Base-by-base conservation (phyloP, 1,140 invertebrate genomes). In the Ceratitis capitata region DNA sequence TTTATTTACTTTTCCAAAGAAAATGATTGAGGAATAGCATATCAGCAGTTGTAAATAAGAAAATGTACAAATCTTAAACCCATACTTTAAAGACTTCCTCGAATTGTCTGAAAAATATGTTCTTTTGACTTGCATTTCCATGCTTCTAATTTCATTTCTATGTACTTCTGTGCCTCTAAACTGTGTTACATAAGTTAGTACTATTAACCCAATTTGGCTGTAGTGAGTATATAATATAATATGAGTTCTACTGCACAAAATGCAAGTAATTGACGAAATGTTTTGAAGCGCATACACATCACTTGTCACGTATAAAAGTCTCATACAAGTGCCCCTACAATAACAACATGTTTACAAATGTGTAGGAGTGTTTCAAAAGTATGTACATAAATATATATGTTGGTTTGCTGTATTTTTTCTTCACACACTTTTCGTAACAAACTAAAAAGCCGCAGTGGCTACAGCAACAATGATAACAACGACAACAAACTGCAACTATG, bases 141-240 rank as follows among this genome's bases (percentile, higher is more conserved):
- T 53, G 51, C 51, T 23, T n/a, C 23, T 6, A n/a, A 2, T 53
- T 56, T 23, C 5, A 5, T n/a, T 23, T 1, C 64, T n/a, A 23
- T 23, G 9, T n/a, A 39, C 39, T 78, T 45, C 10, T 12, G 2
- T 78, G 5, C 19, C 19, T 23, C 19, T 45, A 9, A 23, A 78
- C 6, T 78, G 14, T 74, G 10, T 23, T 78, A n/a, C n/a, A n/a
- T 19, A 45, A 5, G 39, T 35, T 23, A 78, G 9, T 23, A 45
- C 39, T n/a, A 78, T 35, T 78, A 78, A 78, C 69, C 69, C 69
- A 78, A 78, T 78, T 78, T 78, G 69, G n/a, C 23, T 78, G n/a
- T 45, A 47, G 69, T 23, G n/a, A 78, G 5, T 78, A 39, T 12
- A 19, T 26, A 3, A n/a, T n/a, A n/a, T n/a, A n/a, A n/a, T n/a